Evolutionary conservation across 2,797 vertebrate species (phyloP).

Genomic region (Diplodus sargus): DNA sequence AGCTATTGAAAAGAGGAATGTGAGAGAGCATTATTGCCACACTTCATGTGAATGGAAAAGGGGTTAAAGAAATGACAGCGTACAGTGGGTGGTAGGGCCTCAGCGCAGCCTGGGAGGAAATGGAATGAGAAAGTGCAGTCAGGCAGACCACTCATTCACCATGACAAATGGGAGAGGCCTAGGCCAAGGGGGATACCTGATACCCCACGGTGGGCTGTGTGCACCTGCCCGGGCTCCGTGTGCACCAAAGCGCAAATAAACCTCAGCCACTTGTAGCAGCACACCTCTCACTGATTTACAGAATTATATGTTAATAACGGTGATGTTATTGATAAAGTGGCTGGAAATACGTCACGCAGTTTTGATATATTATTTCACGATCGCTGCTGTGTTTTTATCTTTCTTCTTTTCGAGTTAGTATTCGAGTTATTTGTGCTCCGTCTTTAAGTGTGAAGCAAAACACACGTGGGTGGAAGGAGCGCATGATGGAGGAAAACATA

Average conservation of each 20-base stretch:
- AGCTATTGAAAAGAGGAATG: constrained; percentile 83
- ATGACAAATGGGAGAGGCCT: constrained; percentile 86
- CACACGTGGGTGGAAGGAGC: background rate
- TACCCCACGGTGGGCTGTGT: constrained; percentile 77
- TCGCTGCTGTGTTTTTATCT: background rate
- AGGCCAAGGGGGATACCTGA: constrained; percentile 81
- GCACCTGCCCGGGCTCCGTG: constrained; percentile 77
- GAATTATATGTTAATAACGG: constrained; percentile 19
- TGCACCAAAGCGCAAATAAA: constrained; percentile 76
- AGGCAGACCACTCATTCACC: constrained; percentile 85
- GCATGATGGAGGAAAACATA: background rate
- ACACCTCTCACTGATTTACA: constrained; percentile 38
- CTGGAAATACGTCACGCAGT: background rate
- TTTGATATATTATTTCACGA: background rate
- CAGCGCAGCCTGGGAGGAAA: constrained; percentile 82
- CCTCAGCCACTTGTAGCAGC: constrained; percentile 67
- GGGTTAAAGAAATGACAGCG: constrained; percentile 83
- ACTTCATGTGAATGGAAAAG: constrained; percentile 84
- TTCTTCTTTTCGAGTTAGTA: background rate
- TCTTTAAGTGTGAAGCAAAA: background rate
- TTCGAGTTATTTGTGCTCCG: background rate
- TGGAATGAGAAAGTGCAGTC: constrained; percentile 87
- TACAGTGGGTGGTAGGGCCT: constrained; percentile 84
- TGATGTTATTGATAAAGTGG: constrained; percentile 3
- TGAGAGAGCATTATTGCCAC: constrained; percentile 84